phyloP scores from a whole-genome alignment of 2,113 vertebrate species.

The Rhinopomastus cyanomelas region DNA sequence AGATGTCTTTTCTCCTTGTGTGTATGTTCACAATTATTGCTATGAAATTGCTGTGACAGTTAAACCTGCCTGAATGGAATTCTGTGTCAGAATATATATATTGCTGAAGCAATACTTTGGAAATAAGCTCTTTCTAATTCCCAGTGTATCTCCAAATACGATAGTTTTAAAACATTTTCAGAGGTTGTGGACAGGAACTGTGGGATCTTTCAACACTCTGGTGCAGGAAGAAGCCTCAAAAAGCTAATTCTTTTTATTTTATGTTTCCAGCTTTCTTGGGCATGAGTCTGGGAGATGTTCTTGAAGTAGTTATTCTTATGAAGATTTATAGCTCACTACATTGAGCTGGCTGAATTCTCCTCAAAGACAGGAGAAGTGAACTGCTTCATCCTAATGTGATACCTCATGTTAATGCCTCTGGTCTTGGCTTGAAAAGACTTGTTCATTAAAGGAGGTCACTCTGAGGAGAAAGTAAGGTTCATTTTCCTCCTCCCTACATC shows the following conservation, averaged over 20 bases:
- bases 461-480: slow-evolving; percentile 17
- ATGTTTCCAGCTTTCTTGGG: neutral
- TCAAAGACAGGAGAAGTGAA: slow-evolving; percentile 5
- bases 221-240: slow-evolving; percentile 27
- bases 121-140: slow-evolving; percentile 58
- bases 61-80: slow-evolving; percentile 54
- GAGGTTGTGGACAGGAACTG: neutral
- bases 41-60: slow-evolving; percentile 53
- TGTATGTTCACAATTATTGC: slow-evolving; percentile 15
- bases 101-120: slow-evolving; percentile 30
- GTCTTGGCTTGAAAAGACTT: slow-evolving; percentile 59
- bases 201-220: slow-evolving; percentile 2
- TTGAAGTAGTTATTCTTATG: slow-evolving; percentile 13
- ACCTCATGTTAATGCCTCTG: slow-evolving; percentile 70
- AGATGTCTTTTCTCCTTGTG: slow-evolving; percentile 10
- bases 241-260: slow-evolving; percentile 20
- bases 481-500: slow-evolving; percentile 9
- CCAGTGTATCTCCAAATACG: slow-evolving; percentile 12
- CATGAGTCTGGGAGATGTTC: slow-evolving; percentile 21
- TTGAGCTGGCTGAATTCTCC: slow-evolving; percentile 27
- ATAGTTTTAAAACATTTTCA: slow-evolving; percentile 39
- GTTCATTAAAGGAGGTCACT: slow-evolving; percentile 17
- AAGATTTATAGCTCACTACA: slow-evolving; percentile 16
- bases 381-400: slow-evolving; percentile 43
- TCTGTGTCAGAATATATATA: slow-evolving; percentile 55